phyloP scores from a whole-genome alignment of 2,888 invertebrate species.

The Entomobrya proxima region DNA sequence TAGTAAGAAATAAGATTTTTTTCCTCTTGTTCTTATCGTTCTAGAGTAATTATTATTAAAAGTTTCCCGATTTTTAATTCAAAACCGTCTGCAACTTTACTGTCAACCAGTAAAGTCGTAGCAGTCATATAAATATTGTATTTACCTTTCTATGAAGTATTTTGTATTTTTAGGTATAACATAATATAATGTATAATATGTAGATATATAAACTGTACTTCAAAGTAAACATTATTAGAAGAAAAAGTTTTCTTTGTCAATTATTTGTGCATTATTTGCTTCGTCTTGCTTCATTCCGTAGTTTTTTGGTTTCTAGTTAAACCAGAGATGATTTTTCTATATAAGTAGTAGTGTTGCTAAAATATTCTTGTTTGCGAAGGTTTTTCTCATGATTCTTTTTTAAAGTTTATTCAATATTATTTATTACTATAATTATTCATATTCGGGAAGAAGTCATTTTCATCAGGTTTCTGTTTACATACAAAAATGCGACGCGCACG shows the following conservation, averaged over 20 bases:
- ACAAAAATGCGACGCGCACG: conserved; percentile 52
- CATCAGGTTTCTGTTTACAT: conserved; percentile 49
- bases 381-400: conserved; percentile 13
- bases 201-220: conserved; percentile 53
- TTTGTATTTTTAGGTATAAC: conserved; percentile 34
- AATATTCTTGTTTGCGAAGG: conserved; percentile 67
- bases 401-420: conserved; percentile 41
- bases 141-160: conserved; percentile 24
- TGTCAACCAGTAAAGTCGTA: conserved; percentile 27
- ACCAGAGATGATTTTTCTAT: not conserved
- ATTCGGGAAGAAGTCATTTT: conserved; percentile 61
- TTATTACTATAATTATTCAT: conserved; percentile 46
- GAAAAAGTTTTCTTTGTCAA: conserved; percentile 53
- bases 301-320: not conserved
- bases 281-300: conserved; percentile 48
- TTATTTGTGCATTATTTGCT: conserved; percentile 69
- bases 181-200: conserved; percentile 12
- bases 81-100: conserved; percentile 23
- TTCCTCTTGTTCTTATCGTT: conserved; percentile 31
- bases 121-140: conserved; percentile 38
- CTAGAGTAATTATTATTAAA: conserved; percentile 38
- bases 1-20: conserved; percentile 38
- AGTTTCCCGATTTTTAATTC: conserved; percentile 33
- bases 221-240: conserved; percentile 43
- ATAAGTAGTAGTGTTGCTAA: conserved; percentile 54